Conservation (phyloP, 2,888 invertebrate genomes). For the Dioctria linearis region DNA sequence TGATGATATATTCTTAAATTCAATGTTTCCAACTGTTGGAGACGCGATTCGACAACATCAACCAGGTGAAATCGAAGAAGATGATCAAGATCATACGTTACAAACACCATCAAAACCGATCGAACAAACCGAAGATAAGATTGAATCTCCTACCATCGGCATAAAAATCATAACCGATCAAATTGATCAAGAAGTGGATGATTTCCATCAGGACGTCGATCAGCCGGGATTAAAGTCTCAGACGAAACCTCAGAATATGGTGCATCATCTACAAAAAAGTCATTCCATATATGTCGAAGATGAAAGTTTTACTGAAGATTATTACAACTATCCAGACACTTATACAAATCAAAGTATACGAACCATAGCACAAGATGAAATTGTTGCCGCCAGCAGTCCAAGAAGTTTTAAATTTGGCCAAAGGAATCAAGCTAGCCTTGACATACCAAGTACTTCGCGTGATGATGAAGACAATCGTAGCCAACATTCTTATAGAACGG, state of each 20-base stretch:
- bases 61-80: constrained; percentile 45
- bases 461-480: constrained; percentile 90
- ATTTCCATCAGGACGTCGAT: neutral
- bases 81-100: neutral
- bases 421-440: constrained; percentile 82
- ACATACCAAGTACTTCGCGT: constrained; percentile 82
- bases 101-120: no score
- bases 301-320: constrained; percentile 57
- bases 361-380: constrained; percentile 60
- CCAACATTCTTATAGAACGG: constrained; percentile 89
- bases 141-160: constrained; percentile 57
- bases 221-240: neutral
- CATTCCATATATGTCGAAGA: constrained; percentile 64
- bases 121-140: constrained; percentile 28
- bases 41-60: constrained; percentile 60
- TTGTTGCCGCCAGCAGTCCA: constrained; percentile 62
- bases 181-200: neutral
- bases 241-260: constrained; percentile 6
- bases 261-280: constrained; percentile 61
- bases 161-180: constrained; percentile 11
- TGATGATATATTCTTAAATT: constrained; percentile 60
- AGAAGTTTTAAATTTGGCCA: constrained; percentile 75
- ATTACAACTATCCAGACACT: constrained; percentile 3
- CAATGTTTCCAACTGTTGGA: constrained; percentile 62
- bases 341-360: constrained; percentile 31